phyloP scores from a whole-genome alignment of 1,140 invertebrate genomes.

The Ericerus pela region DNA sequence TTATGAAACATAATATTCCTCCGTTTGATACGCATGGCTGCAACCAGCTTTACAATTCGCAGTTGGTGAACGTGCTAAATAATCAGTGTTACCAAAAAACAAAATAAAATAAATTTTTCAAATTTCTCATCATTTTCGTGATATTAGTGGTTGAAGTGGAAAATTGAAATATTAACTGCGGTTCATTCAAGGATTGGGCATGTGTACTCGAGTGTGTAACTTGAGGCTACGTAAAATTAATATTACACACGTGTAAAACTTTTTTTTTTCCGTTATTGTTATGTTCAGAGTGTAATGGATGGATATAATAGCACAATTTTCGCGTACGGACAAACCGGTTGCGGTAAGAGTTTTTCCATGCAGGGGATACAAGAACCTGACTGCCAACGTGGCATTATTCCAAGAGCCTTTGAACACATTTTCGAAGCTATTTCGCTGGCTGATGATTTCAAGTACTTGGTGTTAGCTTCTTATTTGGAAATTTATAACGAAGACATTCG shows the following conservation, averaged over 20 bases:
- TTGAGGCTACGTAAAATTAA: too few relatives aligned
- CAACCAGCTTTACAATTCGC: too few relatives aligned
- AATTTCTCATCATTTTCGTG: background rate
- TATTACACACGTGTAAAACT: background rate
- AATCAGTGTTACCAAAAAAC: too few relatives aligned
- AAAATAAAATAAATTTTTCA: background rate
- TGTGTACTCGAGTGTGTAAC: background rate
- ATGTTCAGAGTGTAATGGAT: slow-evolving; percentile 57
- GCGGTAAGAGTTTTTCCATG: slow-evolving; percentile 70
- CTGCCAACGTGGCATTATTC: slow-evolving; percentile 58
- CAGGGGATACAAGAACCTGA: slow-evolving; percentile 44
- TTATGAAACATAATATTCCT: too few relatives aligned
- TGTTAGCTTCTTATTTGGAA: slow-evolving; percentile 81
- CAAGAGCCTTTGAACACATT: slow-evolving; percentile 74
- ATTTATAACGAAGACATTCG: slow-evolving; percentile 84
- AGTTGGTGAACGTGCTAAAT: too few relatives aligned
- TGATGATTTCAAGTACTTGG: slow-evolving; percentile 65
- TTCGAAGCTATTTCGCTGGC: slow-evolving; percentile 80
- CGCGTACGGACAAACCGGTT: slow-evolving; percentile 78
- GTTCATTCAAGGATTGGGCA: background rate
- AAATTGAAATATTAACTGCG: background rate
- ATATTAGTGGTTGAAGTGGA: background rate
- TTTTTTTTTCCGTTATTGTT: background rate
- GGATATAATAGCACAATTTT: slow-evolving; percentile 80
- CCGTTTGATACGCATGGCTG: too few relatives aligned